Percentiles rank a stretch among this genome's conserved stretches.
phyloP scores from a whole-genome alignment of 1,140 invertebrate species.

The Euwallacea fornicatus region DNA sequence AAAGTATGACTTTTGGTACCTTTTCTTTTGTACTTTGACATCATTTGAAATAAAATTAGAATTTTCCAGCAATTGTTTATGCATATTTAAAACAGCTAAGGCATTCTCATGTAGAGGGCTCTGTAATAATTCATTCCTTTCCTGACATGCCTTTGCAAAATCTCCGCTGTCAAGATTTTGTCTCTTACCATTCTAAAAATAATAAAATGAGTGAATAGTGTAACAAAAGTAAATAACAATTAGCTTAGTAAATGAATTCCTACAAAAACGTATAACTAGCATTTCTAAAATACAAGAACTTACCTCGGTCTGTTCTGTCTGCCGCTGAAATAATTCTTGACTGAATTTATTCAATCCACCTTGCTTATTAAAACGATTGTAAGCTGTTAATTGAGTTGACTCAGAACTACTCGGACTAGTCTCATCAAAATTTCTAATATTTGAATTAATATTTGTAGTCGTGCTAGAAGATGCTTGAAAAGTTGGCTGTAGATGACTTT shows the following conservation, averaged over 20 bases:
- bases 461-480: conserved; percentile 3
- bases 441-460: conserved; percentile 22
- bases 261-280: too few species aligned
- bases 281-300: too few species aligned
- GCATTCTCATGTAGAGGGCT: conserved; percentile 38
- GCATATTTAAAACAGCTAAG: conserved; percentile 36
- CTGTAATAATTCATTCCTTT: conserved; percentile 29
- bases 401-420: conserved; percentile 44
- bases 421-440: conserved; percentile 32
- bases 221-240: too few species aligned
- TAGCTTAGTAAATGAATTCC: too few species aligned
- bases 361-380: conserved; percentile 28
- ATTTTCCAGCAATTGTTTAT: conserved; percentile 34
- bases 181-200: not conserved
- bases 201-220: too few species aligned
- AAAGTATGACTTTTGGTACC: conserved; percentile 13
- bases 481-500: conserved; percentile 1
- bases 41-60: conserved; percentile 4
- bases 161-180: not conserved
- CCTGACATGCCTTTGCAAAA: not conserved
- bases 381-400: conserved; percentile 45
- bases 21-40: conserved; percentile 29
- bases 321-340: not conserved
- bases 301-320: too few species aligned
- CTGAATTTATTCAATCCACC: not conserved